Percentiles rank a stretch among this genome's conserved stretches.
These are phyloP conservation scores for Mesocricetus auratus DNA, from an alignment of 2,113 vertebrate genomes.

Conservation along the genomic window DNA sequence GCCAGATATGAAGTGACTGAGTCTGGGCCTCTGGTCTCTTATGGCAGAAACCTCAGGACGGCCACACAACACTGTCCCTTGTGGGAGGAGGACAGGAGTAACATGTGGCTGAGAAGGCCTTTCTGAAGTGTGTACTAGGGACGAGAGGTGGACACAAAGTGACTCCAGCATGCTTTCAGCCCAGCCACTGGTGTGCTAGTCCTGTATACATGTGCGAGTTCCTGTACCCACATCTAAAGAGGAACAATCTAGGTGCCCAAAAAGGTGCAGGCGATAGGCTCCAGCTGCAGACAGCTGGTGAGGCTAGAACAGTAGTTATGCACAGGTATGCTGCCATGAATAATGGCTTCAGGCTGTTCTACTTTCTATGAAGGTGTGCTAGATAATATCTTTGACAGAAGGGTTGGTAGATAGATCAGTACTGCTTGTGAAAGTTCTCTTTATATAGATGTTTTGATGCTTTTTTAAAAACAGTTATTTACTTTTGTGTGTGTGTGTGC, in stretches of 20 bases:
- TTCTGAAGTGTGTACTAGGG: not conserved
- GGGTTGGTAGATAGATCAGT: not conserved
- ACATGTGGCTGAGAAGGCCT: not conserved
- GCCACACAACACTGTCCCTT: not conserved
- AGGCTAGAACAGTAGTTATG: not conserved
- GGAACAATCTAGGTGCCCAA: not conserved
- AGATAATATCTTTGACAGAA: not conserved
- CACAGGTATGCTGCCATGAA: not conserved
- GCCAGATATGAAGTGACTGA: not conserved
- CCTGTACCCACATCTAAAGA: too few species aligned
- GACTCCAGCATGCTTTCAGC: not conserved
- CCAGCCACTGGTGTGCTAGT: too few species aligned
- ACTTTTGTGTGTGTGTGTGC: too few species aligned
- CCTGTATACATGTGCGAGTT: not conserved
- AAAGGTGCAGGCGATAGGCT: not conserved
- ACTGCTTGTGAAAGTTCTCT: not conserved
- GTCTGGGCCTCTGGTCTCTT: not conserved
- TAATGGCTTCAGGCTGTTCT: not conserved
- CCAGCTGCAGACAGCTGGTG: not conserved
- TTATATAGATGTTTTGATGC: not conserved
- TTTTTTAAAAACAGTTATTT: too few species aligned
- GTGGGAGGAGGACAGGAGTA: not conserved
- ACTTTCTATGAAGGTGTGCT: not conserved
- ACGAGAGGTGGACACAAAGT: not conserved
- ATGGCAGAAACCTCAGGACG: not conserved